phyloP scores from a whole-genome alignment of 1,140 invertebrate species.

The Drosophila insularis region DNA sequence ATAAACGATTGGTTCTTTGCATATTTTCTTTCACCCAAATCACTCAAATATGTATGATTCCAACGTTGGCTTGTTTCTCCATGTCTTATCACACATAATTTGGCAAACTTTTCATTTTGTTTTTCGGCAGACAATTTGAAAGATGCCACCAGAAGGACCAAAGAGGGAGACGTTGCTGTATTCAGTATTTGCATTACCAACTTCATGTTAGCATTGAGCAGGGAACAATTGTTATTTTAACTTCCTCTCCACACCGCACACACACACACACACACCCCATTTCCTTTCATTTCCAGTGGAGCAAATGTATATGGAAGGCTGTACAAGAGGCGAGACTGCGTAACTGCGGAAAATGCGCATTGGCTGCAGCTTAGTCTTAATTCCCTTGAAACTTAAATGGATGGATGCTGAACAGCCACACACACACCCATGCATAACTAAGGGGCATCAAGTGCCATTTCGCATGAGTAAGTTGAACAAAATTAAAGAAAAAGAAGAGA shows the following conservation, averaged over 20 bases:
- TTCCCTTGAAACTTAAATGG: slow-evolving; percentile 65
- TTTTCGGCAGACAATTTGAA: not conserved
- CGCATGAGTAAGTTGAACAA: slow-evolving; percentile 69
- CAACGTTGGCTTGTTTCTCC: too few relatives aligned
- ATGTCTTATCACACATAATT: not conserved
- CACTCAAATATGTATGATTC: not conserved
- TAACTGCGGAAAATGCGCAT: slow-evolving; percentile 21
- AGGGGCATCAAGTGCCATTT: slow-evolving; percentile 75
- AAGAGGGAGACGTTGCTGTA: not conserved
- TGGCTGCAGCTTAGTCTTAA: slow-evolving; percentile 69
- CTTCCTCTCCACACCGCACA: not conserved
- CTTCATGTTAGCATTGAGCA: slow-evolving; percentile 4
- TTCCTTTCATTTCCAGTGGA: slow-evolving; percentile 32
- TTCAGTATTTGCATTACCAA: slow-evolving; percentile 12
- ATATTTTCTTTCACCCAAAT: not conserved
- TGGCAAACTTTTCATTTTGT: not conserved
- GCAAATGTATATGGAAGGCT: slow-evolving; percentile 23
- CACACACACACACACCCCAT: not conserved
- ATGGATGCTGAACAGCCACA: slow-evolving; percentile 41
- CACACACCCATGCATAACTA: slow-evolving; percentile 36
- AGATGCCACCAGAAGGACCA: not conserved
- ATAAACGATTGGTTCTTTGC: too few relatives aligned
- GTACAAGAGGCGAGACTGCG: not conserved
- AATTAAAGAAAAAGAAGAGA: slow-evolving; percentile 54
- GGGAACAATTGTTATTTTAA: slow-evolving; percentile 1